Conservation (phyloP, 2,797 vertebrate species). For the Phyllotis vaccarum region DNA sequence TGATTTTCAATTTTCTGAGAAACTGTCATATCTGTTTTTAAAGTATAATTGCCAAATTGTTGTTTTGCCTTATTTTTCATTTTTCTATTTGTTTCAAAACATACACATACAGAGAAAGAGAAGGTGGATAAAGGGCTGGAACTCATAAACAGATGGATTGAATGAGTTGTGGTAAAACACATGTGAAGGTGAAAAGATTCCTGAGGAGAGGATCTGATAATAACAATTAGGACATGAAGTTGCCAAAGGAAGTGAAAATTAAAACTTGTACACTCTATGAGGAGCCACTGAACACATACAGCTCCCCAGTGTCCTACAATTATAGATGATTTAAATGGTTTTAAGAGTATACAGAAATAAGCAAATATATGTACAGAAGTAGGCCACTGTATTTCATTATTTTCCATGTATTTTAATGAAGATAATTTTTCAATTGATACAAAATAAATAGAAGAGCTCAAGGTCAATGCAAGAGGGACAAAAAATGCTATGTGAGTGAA, state of each 20-base stretch:
- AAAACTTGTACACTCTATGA: constrained; percentile 73
- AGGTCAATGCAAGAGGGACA: neutral
- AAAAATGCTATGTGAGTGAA: neutral
- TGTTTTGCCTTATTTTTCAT: neutral
- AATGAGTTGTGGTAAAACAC: constrained; percentile 80
- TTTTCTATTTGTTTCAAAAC: too few relatives aligned
- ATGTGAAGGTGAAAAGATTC: constrained; percentile 80
- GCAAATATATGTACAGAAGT: neutral
- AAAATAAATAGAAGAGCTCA: neutral
- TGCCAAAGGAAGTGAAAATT: constrained; percentile 87
- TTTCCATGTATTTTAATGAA: constrained; percentile 12
- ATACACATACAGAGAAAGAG: neutral
- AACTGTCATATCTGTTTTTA: too few relatives aligned
- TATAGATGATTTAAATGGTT: constrained; percentile 49
- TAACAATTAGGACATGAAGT: constrained; percentile 82
- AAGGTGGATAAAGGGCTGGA: constrained; percentile 41
- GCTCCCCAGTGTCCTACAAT: neutral
- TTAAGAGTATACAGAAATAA: constrained; percentile 51
- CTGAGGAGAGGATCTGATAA: constrained; percentile 74
- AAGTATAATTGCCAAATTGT: neutral
- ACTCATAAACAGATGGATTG: constrained; percentile 72
- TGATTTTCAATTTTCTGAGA: too few relatives aligned
- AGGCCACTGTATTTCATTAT: neutral
- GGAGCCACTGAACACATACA: constrained; percentile 50
- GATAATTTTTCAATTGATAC: neutral